These are phyloP conservation scores for Acheta domesticus DNA, from an alignment of 2,888 invertebrate species.

Conservation along the genomic window DNA sequence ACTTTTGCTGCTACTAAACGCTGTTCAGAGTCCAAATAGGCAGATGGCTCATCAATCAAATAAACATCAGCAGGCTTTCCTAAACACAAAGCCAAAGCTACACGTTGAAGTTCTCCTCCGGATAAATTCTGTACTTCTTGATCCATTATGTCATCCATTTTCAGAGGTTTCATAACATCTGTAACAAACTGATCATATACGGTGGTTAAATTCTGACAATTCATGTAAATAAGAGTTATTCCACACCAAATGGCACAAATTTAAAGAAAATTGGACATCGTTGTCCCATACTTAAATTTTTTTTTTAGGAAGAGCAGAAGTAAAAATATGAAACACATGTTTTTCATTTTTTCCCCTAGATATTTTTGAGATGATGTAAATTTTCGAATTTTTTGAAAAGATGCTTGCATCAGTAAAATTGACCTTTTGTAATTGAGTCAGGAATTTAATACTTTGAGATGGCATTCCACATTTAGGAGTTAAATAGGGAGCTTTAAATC, in stretches of 20 bases:
- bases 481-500: background rate
- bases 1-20: slow-evolving; percentile 99
- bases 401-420: background rate
- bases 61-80: slow-evolving; percentile 99
- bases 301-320: too few species aligned
- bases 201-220: background rate
- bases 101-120: slow-evolving; percentile 98
- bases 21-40: slow-evolving; percentile 98
- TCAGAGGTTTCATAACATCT: slow-evolving; percentile 97
- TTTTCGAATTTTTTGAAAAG: background rate
- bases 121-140: slow-evolving; percentile 98
- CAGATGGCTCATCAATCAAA: slow-evolving; percentile 97
- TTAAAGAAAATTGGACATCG: too few species aligned
- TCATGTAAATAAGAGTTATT: background rate
- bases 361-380: too few species aligned
- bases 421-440: too few species aligned
- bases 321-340: too few species aligned
- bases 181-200: slow-evolving; percentile 76
- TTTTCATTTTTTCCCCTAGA: too few species aligned
- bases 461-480: background rate
- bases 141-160: slow-evolving; percentile 95
- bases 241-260: too few species aligned
- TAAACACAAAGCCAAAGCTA: slow-evolving; percentile 91
- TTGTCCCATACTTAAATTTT: too few species aligned
- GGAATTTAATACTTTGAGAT: too few species aligned